A percentile compares a stretch with the other conserved stretches of the same genome.
phyloP scores from a whole-genome alignment of 2,888 invertebrate species.

The Epinotia brunnichana region DNA sequence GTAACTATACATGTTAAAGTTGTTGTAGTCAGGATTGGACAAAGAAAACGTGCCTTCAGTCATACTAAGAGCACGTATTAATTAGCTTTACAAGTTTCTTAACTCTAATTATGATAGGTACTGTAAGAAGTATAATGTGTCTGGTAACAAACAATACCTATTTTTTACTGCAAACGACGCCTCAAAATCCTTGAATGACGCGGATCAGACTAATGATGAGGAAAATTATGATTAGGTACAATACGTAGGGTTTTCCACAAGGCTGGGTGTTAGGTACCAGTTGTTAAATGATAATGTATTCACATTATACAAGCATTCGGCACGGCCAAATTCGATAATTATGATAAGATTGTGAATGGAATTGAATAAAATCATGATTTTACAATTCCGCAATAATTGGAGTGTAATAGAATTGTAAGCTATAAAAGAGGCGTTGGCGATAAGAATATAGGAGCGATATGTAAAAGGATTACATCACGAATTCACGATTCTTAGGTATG shows the following conservation, averaged over 20 bases:
- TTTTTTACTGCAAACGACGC: conserved; percentile 48
- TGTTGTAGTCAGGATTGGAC: conserved; percentile 1
- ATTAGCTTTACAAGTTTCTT: conserved; percentile 18
- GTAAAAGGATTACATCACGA: conserved; percentile 47
- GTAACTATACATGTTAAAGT: not conserved
- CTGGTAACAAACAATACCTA: conserved; percentile 18
- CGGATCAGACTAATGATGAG: conserved; percentile 51
- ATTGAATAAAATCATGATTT: conserved; percentile 45
- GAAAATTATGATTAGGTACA: conserved; percentile 48
- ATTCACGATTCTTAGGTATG: conserved; percentile 40
- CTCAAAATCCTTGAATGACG: conserved; percentile 58
- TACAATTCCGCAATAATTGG: conserved; percentile 45
- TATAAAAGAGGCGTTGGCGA: conserved; percentile 47
- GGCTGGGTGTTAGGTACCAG: conserved; percentile 30
- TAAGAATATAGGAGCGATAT: conserved; percentile 46
- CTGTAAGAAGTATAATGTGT: not conserved
- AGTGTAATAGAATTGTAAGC: conserved; percentile 46
- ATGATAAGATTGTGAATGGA: conserved; percentile 35
- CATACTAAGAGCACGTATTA: conserved; percentile 33
- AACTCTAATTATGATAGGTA: not conserved
- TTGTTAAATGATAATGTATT: conserved; percentile 38
- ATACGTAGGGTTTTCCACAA: conserved; percentile 44
- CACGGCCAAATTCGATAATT: conserved; percentile 33
- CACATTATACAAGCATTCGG: conserved; percentile 18
- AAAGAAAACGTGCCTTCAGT: conserved; percentile 27